Evolutionary conservation across 2,888 invertebrate genomes (phyloP), one percentile per base, ranked within the genome.

Genomic region (Caenorhabditis wallacei): DNA sequence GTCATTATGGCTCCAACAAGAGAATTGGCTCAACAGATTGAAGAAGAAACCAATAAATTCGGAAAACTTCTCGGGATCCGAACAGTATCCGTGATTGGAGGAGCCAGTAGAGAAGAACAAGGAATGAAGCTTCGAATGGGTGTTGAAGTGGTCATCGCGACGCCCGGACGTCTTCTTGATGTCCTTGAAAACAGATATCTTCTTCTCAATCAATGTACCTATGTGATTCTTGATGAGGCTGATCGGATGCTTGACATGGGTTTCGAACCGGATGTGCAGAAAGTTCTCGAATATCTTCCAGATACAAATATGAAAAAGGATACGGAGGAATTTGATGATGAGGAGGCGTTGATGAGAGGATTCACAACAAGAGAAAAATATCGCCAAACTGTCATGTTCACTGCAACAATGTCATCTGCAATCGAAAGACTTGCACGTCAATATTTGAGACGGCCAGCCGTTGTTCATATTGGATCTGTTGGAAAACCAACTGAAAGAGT

Each of bases 191-290:
- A 99, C 93, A 94, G 98, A 80, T 99, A 99, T 92, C 94, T 99
- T 86, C 98, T 98, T 10, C 93, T 99, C 18, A 96, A 95, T 92
- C 96, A 98, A 92, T 99, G 99, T 93, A 98, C 99, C 0, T 99
- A 99, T 92, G 97, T 99, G 81, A 98, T 94, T 76, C 92, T 94
- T 88, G 94, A 94, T 88, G 94, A 94, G 88, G 99, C 99, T 40
- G 99, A 99, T 94, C 95, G 98, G 92, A 99, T 99, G 99, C 97
- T 99, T 93, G 98, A 99, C 94, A 98, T 99, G 96, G 98, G 98
- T 92, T 99, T 99, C 92, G 99, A 99, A 93, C 96, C 97, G 53
- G 94, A 94, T 84, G 98, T 99, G 0, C 97, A 98, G 92, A 97
- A 96, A 92, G 98, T 99, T 59, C 94, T 99, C 40, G 97, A 97